phyloP scores from a whole-genome alignment of 1,140 invertebrate species.

The Drosophila littoralis region DNA sequence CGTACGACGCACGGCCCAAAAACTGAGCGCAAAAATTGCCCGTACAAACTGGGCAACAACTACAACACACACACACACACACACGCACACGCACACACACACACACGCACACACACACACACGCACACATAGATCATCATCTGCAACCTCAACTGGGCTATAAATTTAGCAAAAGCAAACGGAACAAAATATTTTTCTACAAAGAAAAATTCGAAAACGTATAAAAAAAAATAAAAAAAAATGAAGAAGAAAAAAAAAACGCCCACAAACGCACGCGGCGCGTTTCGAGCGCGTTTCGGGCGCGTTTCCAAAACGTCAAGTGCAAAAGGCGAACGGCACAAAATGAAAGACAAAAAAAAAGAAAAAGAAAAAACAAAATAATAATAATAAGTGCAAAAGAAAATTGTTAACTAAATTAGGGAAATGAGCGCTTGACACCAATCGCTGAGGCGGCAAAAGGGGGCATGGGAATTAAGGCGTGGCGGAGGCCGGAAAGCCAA shows the following conservation, averaged over 20 bases:
- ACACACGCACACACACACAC: conserved; percentile 16
- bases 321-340: background rate
- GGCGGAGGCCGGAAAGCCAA: conserved; percentile 66
- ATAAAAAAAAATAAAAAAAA: conserved; percentile 32
- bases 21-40: conserved; percentile 37
- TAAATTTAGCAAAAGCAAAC: conserved; percentile 55
- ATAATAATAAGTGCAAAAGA: conserved; percentile 41
- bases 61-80: conserved; percentile 29
- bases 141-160: conserved; percentile 47
- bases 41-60: conserved; percentile 51
- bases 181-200: conserved; percentile 18
- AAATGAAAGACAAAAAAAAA: background rate
- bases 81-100: background rate
- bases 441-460: conserved; percentile 32
- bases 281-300: conserved; percentile 36
- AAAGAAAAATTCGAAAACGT: conserved; percentile 36
- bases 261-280: conserved; percentile 26
- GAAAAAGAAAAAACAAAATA: conserved; percentile 15
- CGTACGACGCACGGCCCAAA: conserved; percentile 30
- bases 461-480: conserved; percentile 11
- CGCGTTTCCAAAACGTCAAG: conserved; percentile 14
- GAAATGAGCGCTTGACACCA: conserved; percentile 81
- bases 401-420: conserved; percentile 71
- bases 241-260: conserved; percentile 23
- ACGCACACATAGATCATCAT: conserved; percentile 36